Base-by-base conservation (phyloP, 2,113 vertebrate genomes). In the Sakesphorus luctuosus region DNA sequence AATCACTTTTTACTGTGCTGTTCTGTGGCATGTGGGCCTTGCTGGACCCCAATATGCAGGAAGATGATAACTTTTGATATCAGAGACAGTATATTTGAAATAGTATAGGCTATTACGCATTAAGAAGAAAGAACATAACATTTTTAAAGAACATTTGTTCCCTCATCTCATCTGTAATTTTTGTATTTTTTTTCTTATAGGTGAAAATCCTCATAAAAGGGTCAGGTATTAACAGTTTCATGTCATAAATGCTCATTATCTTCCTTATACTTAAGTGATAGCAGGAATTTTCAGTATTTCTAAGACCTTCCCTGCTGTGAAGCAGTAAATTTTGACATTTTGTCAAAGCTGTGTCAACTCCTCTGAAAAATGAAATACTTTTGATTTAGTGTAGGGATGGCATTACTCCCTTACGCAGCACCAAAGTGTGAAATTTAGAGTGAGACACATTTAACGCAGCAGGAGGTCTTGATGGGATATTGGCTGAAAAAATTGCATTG, bases 271-370 rank as follows among this genome's bases (percentile, higher is more conserved):
- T 87, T 62, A 50, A 85, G 43, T 7, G 58, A 69, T 55, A 82
- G 63, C 59, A 90, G 55, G 67, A 93, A 59, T 50, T 95, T 95
- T 31, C 81, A 87, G 69, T 69, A 73, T 89, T 94, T 95, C 66
- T 69, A 72, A 89, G 87, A 40, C 23, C 16, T 87, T 44, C 63
- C 77, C 84, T 96, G 71, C 84, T 91, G 91, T 91, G 84, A 89
- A 93, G 87, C 74, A 90, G 89, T 91, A 94, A 89, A 93, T 91
- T 96, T 89, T 96, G 94, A 93, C 84, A 58, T 94, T 69, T 56
- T 94, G 69, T 84, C 40, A 36, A 63, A 90, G 83, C 74, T 6
- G 3, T 87, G 89, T 69, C 93, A 95, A 87, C 46, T 18, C 31
- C 29, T 96, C 53, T 78, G 89, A 95, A 74, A 76, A 74, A 66